phyloP scores from a whole-genome alignment of 2,797 vertebrate species.

The Ambastaia sidthimunki region DNA sequence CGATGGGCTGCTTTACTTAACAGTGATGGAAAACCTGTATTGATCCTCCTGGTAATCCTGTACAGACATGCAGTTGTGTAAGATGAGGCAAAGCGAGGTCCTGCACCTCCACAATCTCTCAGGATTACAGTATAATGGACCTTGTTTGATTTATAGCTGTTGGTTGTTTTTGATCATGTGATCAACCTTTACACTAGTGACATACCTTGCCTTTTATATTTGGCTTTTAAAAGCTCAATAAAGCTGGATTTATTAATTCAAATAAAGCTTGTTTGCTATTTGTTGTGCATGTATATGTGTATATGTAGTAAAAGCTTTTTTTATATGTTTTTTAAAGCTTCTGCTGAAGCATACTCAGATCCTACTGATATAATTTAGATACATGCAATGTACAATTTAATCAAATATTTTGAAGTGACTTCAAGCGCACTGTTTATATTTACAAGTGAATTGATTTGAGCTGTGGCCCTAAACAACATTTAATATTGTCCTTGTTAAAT shows the following conservation, averaged over 20 bases:
- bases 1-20: not conserved
- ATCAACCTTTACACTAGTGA: too few relatives aligned
- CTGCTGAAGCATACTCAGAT: too few relatives aligned
- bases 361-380: too few relatives aligned
- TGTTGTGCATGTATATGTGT: too few relatives aligned
- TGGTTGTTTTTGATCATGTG: not conserved
- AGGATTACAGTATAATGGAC: constrained; percentile 12
- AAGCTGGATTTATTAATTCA: too few relatives aligned
- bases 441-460: not conserved
- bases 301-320: too few relatives aligned
- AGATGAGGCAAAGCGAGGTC: not conserved
- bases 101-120: constrained; percentile 10
- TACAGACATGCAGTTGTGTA: constrained; percentile 8
- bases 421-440: not conserved
- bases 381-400: too few relatives aligned
- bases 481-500: not conserved
- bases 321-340: too few relatives aligned
- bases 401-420: not conserved
- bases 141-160: not conserved
- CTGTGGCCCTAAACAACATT: constrained; percentile 3
- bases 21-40: constrained; percentile 27
- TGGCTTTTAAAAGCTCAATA: too few relatives aligned
- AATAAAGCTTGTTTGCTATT: too few relatives aligned
- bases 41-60: constrained; percentile 21
- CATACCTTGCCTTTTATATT: too few relatives aligned